Percentiles rank a stretch among this genome's conserved stretches.
Conservation (phyloP, 2,888 invertebrate species). For the Bombylius discolor region DNA sequence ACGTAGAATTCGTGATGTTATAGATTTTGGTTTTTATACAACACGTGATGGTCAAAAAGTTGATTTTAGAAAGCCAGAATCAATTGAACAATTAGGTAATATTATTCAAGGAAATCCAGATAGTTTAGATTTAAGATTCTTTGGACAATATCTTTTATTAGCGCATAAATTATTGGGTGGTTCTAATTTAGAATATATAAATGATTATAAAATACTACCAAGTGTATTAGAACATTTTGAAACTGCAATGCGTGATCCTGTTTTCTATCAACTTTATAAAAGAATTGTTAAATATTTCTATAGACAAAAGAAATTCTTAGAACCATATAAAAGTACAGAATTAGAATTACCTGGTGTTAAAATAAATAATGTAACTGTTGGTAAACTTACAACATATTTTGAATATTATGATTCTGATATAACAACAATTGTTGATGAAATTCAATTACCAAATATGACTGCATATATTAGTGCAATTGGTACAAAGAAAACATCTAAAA, state of each 20-base stretch:
- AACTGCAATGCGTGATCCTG: slow-evolving; percentile 57
- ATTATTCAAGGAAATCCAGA: slow-evolving; percentile 43
- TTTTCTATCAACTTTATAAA: slow-evolving; percentile 56
- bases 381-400: slow-evolving; percentile 55
- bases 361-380: slow-evolving; percentile 50
- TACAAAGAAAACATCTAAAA: not conserved
- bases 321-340: slow-evolving; percentile 48
- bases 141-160: slow-evolving; percentile 24
- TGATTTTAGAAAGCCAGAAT: slow-evolving; percentile 31
- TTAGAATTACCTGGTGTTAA: slow-evolving; percentile 46
- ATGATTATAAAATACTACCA: slow-evolving; percentile 34
- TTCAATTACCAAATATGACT: not conserved
- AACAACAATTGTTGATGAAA: slow-evolving; percentile 16
- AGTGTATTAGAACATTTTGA: slow-evolving; percentile 52
- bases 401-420: slow-evolving; percentile 51
- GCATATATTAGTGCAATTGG: not conserved
- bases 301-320: slow-evolving; percentile 15
- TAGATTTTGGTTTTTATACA: slow-evolving; percentile 38
- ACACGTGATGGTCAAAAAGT: slow-evolving; percentile 21
- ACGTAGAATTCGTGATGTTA: slow-evolving; percentile 38
- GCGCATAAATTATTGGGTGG: slow-evolving; percentile 23
- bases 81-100: slow-evolving; percentile 43
- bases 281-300: slow-evolving; percentile 31
- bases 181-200: slow-evolving; percentile 17
- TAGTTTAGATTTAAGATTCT: slow-evolving; percentile 25